Evolutionary conservation across 2,797 vertebrate species (phyloP).

Genomic region (Sus cebifrons): DNA sequence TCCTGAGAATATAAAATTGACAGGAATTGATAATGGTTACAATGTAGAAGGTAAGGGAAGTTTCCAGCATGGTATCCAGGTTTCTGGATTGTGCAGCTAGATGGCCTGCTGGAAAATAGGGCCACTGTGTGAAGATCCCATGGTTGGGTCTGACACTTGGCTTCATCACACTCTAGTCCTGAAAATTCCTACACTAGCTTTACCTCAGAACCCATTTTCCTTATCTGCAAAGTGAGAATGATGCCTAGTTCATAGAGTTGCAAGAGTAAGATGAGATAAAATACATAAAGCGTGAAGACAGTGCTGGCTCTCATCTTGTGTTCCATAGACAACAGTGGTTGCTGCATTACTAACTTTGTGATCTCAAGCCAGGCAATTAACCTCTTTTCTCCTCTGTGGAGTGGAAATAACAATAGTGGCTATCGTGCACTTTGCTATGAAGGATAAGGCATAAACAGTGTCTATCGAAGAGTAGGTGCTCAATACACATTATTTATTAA

Average conservation of each 20-base stretch:
- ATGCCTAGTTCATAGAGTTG: accelerated
- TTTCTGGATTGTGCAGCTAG: not conserved
- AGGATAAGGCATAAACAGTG: not conserved
- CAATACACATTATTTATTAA: not conserved
- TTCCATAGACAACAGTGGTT: not conserved
- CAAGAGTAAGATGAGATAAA: not conserved
- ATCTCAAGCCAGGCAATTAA: not conserved
- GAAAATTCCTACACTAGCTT: not conserved
- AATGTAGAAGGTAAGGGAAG: not conserved
- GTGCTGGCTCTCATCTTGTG: not conserved
- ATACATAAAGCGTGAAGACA: accelerated
- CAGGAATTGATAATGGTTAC: not conserved
- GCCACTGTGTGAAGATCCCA: not conserved
- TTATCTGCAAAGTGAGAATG: not conserved
- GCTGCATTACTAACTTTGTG: no score
- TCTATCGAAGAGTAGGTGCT: not conserved
- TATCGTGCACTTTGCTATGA: not conserved
- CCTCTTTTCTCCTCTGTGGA: not conserved
- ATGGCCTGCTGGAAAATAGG: not conserved
- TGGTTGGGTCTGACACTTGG: no score
- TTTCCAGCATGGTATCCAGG: not conserved
- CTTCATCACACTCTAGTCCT: not conserved
- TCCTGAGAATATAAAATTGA: not conserved
- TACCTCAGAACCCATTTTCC: not conserved
- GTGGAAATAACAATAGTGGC: not conserved